Evolutionary conservation across 2,113 vertebrate genomes (phyloP).

Genomic region (Gobio gobio): DNA sequence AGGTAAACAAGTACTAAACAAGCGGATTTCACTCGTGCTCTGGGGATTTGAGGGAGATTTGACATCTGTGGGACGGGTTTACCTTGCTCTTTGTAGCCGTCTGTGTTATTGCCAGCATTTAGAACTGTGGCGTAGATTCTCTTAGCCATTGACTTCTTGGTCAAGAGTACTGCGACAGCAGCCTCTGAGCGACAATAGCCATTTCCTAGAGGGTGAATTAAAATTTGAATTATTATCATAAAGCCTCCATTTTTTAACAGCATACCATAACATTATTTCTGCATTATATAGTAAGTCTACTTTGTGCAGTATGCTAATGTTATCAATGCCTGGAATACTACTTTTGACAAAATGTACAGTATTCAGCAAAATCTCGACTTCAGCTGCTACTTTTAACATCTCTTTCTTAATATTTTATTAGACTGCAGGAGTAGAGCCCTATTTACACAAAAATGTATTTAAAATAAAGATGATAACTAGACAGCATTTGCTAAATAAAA

Average conservation of each 20-base stretch:
- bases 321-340: neutral
- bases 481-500: neutral
- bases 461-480: neutral
- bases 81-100: constrained; percentile 97
- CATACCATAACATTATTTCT: too few species aligned
- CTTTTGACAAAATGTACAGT: neutral
- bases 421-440: neutral
- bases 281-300: neutral
- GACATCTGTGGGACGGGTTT: neutral
- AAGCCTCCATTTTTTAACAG: neutral
- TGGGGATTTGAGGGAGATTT: neutral
- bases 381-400: neutral
- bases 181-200: constrained; percentile 96
- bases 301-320: neutral
- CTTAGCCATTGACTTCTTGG: constrained; percentile 84
- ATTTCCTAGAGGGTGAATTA: constrained; percentile 61
- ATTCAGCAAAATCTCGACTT: neutral
- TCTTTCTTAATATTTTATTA: neutral
- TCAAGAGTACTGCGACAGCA: constrained; percentile 84
- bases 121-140: constrained; percentile 90
- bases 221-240: neutral
- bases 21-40: neutral
- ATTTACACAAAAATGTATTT: neutral
- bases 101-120: constrained; percentile 91
- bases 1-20: neutral